Base-by-base conservation (phyloP, 2,797 vertebrate species). In the Discoglossus pictus region DNA sequence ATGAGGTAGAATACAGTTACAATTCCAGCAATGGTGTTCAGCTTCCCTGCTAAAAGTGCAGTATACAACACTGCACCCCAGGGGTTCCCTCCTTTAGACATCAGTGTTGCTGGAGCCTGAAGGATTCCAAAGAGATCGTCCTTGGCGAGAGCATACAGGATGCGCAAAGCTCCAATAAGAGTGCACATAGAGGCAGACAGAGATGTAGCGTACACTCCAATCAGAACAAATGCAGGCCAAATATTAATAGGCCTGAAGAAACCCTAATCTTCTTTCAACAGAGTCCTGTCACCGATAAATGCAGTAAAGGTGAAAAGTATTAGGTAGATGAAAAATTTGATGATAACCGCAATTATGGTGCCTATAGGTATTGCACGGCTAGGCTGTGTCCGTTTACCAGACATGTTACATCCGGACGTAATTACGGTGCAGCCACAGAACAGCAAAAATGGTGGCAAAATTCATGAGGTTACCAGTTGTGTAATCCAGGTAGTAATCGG, bases 371-470 rank as follows among this genome's bases (percentile, higher is more conserved):
- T 97, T 7, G 94, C 88, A 9, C 90, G 76, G 44, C 94, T 97
- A 0, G 94, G 93, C 60, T 92, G 92, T 80, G 88, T 94, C 76
- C 96, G 81, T 77, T 81, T 74, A 97, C 94, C 94, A 61, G 94
- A 97, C 94, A 97, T 95, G 76, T 96, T 97, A 79, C 94, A 93
- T 53, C 94, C 94, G 0, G 94, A 94, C 94, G 96, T 97, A 80
- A 97, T 96, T 4, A 94, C 94, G 0, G 94, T 96, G 81, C 94
- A 97, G 83, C 94, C 94, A 97, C 86, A 96, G 89, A 53, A 97
- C 86, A 0, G 94, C 94, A 64, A 97, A 97, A 61, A 97, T 94
- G 0, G 89, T 92, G 73, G 94, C 87, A 2, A 97, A 97, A 1
- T 87, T 92, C 93, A 94, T 96, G 75, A 91, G 64, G 1, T 85